Percentiles rank a stretch among this genome's conserved stretches.
These are phyloP conservation scores for Zenarchopterus dispar DNA, from an alignment of 2,797 vertebrate genomes.

Conservation along the genomic window DNA sequence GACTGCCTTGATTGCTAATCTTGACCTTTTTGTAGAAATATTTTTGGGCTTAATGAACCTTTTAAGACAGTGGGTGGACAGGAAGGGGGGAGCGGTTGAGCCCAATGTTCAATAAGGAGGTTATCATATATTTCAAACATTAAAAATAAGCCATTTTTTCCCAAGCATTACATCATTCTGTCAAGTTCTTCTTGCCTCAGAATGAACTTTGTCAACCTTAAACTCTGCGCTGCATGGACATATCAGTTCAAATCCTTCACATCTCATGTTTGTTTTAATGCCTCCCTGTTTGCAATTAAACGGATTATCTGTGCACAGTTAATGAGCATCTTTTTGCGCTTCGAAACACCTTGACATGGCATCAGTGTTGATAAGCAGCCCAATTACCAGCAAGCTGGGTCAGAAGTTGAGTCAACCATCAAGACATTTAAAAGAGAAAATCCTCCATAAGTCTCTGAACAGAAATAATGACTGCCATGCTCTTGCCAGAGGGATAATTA, in stretches of 20 bases:
- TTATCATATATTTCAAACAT: not conserved
- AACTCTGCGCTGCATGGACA: constrained; percentile 3
- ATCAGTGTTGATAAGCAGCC: constrained; percentile 34
- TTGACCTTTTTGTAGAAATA: not conserved
- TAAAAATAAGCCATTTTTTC: not conserved
- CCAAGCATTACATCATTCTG: not conserved
- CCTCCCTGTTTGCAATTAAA: constrained; percentile 22
- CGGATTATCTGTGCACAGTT: constrained; percentile 6
- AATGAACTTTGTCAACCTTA: constrained; percentile 4
- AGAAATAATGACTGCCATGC: constrained; percentile 42
- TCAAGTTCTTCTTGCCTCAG: not conserved
- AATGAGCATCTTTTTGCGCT: constrained; percentile 22
- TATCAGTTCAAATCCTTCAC: constrained; percentile 1
- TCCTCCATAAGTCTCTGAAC: constrained; percentile 14
- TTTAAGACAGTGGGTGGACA: not conserved
- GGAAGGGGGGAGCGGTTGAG: not conserved
- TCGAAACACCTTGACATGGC: constrained; percentile 43
- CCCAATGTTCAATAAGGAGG: too few species aligned
- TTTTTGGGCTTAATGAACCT: not conserved
- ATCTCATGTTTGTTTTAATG: constrained; percentile 1
- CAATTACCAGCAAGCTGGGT: constrained; percentile 40
- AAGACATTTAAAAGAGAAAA: constrained; percentile 27
- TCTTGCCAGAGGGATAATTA: constrained; percentile 47
- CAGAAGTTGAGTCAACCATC: constrained; percentile 31
- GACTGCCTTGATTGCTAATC: constrained; percentile 27